Conservation (phyloP, 2,888 invertebrate genomes). For the Prostheceraeus crozeri region DNA sequence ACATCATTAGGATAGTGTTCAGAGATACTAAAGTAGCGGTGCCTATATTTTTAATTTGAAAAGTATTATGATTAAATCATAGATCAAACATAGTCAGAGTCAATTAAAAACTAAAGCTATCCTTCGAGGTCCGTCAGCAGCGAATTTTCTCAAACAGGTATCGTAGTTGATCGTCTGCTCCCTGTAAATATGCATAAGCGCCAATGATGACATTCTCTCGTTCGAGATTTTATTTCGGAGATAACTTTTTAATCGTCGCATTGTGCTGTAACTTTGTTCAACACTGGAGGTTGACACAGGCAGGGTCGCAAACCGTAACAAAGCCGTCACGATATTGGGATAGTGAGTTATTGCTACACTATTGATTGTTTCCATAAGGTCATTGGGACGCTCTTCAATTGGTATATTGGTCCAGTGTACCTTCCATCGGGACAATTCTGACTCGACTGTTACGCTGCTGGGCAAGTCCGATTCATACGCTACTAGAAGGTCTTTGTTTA, state of each 20-base stretch:
- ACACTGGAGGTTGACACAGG: constrained; percentile 26
- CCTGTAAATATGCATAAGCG: constrained; percentile 15
- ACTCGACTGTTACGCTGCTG: constrained; percentile 2
- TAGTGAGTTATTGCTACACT: not conserved
- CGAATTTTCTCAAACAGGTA: constrained; percentile 10
- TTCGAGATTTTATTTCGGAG: constrained; percentile 20
- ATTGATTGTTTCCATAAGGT: constrained; percentile 19
- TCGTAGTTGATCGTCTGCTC: not conserved
- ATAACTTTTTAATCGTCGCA: constrained; percentile 25
- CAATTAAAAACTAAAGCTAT: constrained; percentile 8
- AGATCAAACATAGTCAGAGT: too few relatives aligned
- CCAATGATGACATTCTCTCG: constrained; percentile 17
- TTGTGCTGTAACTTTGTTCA: constrained; percentile 13
- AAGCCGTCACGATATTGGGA: constrained; percentile 14
- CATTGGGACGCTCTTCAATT: not conserved
- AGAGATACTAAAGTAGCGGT: too few relatives aligned
- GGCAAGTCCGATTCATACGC: not conserved
- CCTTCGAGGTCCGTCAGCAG: constrained; percentile 7
- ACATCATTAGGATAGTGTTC: too few relatives aligned
- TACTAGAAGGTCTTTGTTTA: constrained; percentile 24
- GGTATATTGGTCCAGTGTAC: constrained; percentile 16
- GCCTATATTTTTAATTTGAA: too few relatives aligned
- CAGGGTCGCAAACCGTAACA: constrained; percentile 20
- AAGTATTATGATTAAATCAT: too few relatives aligned
- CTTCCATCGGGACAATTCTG: constrained; percentile 24